These are phyloP conservation scores for Venustoraphidia nigricollis DNA, from an alignment of 2,888 invertebrate genomes.

Conservation along the genomic window DNA sequence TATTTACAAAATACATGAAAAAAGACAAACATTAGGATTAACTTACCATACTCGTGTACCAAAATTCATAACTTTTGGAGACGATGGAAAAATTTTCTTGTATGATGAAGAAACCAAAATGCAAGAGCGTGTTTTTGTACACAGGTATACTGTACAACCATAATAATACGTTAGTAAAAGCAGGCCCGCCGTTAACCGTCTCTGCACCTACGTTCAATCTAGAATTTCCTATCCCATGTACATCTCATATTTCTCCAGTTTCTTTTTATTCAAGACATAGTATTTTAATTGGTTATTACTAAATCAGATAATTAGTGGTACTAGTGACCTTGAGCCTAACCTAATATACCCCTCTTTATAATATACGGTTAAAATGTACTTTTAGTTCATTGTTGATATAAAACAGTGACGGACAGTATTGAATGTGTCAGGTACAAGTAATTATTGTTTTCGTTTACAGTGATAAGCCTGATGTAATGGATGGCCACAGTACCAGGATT, in stretches of 20 bases:
- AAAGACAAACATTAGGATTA: conserved; percentile 45
- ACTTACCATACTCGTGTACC: conserved; percentile 42
- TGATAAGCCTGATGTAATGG: conserved; percentile 28
- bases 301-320: too few relatives aligned
- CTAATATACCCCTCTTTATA: too few relatives aligned
- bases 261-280: background rate
- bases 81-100: conserved; percentile 43
- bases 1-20: conserved; percentile 46
- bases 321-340: background rate
- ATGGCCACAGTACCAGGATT: conserved; percentile 48
- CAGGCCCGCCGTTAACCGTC: too few relatives aligned
- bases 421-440: background rate
- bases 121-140: conserved; percentile 41
- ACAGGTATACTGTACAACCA: conserved; percentile 29
- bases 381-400: background rate
- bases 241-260: background rate
- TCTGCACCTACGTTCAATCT: too few relatives aligned
- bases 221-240: too few relatives aligned
- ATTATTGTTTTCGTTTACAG: conserved; percentile 21
- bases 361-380: too few relatives aligned
- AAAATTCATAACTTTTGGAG: conserved; percentile 43
- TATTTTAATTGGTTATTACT: background rate
- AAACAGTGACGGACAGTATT: conserved; percentile 1
- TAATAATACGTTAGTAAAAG: background rate
- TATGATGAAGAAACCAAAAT: conserved; percentile 54